A percentile compares a stretch with the other conserved stretches of the same genome.
phyloP scores from a whole-genome alignment of 2,113 vertebrate species.

The Epinephelus lanceolatus region DNA sequence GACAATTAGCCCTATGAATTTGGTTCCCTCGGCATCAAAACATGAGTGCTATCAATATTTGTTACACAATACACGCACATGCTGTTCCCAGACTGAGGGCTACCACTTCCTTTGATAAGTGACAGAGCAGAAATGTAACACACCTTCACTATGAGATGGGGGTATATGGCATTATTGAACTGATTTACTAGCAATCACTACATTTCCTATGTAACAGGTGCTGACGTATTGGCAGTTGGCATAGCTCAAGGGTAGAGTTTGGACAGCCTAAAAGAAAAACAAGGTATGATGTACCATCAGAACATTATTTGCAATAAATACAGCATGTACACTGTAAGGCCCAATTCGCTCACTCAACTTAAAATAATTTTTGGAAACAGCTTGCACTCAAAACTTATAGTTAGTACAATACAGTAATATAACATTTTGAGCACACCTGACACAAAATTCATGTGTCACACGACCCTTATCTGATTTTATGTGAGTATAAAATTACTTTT shows the following conservation, averaged over 20 bases:
- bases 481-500: no score
- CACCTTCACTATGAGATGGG: background rate
- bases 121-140: slow-evolving; percentile 15
- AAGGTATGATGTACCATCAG: background rate
- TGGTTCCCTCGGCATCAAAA: slow-evolving; percentile 73
- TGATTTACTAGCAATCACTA: background rate
- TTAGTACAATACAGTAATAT: no score
- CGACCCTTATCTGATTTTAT: no score
- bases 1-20: slow-evolving; percentile 81
- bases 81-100: slow-evolving; percentile 29
- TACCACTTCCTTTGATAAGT: slow-evolving; percentile 38
- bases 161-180: background rate
- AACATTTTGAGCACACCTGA: no score
- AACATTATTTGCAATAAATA: background rate
- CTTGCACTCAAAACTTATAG: no score
- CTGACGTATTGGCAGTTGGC: background rate
- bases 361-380: no score
- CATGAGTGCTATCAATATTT: slow-evolving; percentile 78
- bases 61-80: slow-evolving; percentile 51
- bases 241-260: background rate
- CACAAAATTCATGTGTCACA: no score
- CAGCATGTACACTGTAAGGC: no score
- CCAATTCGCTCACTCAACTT: no score
- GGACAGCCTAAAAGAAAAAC: background rate
- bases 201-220: background rate